Evolutionary conservation across 2,888 invertebrate species (phyloP), one percentile per base, ranked within the genome.

Genomic region (Nymphalis urticae): DNA sequence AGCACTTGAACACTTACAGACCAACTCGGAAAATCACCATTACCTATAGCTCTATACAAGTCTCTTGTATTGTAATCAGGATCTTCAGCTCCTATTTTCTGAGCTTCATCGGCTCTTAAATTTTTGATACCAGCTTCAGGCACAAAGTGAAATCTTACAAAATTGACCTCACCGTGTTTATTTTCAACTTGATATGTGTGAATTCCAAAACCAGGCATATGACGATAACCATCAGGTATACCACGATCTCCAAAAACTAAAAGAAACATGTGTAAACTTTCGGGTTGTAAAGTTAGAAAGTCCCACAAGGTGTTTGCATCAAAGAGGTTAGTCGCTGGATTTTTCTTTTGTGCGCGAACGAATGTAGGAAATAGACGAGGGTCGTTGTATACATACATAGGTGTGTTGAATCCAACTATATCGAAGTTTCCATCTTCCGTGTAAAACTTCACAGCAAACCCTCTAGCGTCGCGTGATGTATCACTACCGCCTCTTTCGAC

Each of bases 301-400:
- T 98, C 98, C 98, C 98, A 98, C 80, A 97, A 95, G 96, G 96
- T 97, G 80, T 98, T 96, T 0, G 95, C 89, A 86, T 98, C 98
- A 87, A 96, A 97, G 47, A 98, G 90, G 82, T 97, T 96, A 0
- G 97, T 97, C 27, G 94, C 95, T 0, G 98, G 98, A 85, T 99
- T 98, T 75, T 98, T 94, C 85, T 98, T 98, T 83, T 98, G 97
- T 0, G 98, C 96, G 85, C 98, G 97, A 75, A 98, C 97, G 81
- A 98, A 97, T 76, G 96, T 96, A 8, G 98, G 96, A 86, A 98
- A 99, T 48, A 96, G 86, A 9, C 96, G 88, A 0, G 98, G 97
- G 85, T 98, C 98, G 67, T 97, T 94, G 80, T 97, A 95, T 82
- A 97, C 97, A 88, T 97, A 98, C 76, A 98, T 95, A 0, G 98